These are phyloP conservation scores for Oostethus manadensis DNA, from an alignment of 2,113 vertebrate genomes.

Conservation along the genomic window DNA sequence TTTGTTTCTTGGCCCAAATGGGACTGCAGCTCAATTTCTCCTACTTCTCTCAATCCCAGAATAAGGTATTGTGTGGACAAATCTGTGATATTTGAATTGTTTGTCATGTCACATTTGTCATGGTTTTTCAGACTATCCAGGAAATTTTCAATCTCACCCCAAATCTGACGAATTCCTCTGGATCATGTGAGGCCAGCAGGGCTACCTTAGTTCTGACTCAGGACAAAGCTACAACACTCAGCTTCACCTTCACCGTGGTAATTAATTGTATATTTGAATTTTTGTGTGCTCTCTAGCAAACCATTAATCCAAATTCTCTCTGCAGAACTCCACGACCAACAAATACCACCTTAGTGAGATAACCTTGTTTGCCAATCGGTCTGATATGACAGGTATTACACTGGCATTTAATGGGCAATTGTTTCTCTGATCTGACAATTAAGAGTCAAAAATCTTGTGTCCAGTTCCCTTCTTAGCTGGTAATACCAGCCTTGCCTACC, in stretches of 20 bases:
- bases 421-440: not conserved
- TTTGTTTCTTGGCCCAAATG: slow-evolving; percentile 82
- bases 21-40: slow-evolving; percentile 85
- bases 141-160: slow-evolving; percentile 76
- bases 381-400: slow-evolving; percentile 57
- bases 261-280: slow-evolving; percentile 10
- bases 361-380: slow-evolving; percentile 47
- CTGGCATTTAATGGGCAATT: not conserved
- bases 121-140: slow-evolving; percentile 56
- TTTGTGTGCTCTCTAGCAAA: not conserved
- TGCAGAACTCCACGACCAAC: slow-evolving; percentile 68
- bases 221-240: slow-evolving; percentile 27
- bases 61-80: slow-evolving; percentile 51
- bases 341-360: slow-evolving; percentile 68
- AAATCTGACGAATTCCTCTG: slow-evolving; percentile 50
- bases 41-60: slow-evolving; percentile 56
- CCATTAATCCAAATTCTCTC: not conserved
- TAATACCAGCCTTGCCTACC: slow-evolving; percentile 77
- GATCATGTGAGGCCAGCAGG: slow-evolving; percentile 63
- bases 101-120: not conserved
- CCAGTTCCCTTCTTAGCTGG: slow-evolving; percentile 41
- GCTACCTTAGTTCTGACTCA: slow-evolving; percentile 69
- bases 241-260: slow-evolving; percentile 76
- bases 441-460: not conserved
- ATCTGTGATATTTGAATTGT: not conserved